Evolutionary conservation across 2,797 vertebrate genomes (phyloP).

Genomic region (Ceryle rudis): DNA sequence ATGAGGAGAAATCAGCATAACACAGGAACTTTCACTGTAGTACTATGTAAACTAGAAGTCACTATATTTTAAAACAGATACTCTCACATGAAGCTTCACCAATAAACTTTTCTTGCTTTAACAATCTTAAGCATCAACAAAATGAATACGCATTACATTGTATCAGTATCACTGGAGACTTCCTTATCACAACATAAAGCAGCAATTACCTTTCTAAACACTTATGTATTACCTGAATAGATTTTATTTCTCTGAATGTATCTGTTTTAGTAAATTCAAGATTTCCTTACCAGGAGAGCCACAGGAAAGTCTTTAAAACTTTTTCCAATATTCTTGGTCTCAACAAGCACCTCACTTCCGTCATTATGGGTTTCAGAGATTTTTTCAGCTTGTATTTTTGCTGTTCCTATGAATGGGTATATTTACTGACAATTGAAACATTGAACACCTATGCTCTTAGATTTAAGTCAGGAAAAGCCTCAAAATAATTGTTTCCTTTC

Average conservation of each 20-base stretch:
- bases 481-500: not conserved
- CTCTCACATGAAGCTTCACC: not conserved
- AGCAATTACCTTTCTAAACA: not conserved
- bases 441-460: not conserved
- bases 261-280: not conserved
- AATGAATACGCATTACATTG: not conserved
- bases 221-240: not conserved
- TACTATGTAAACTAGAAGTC: not conserved
- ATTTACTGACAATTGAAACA: not conserved
- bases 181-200: not conserved
- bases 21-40: not conserved
- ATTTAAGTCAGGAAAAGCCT: not conserved
- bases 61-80: not conserved
- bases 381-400: constrained; percentile 75
- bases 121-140: not conserved
- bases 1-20: not conserved
- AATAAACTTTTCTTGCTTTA: not conserved
- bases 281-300: constrained; percentile 77
- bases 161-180: not conserved
- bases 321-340: constrained; percentile 71
- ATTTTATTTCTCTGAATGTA: not conserved
- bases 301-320: constrained; percentile 80
- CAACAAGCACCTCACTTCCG: constrained; percentile 49
- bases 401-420: constrained; percentile 72
- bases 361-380: constrained; percentile 77